phyloP scores from a whole-genome alignment of 1,140 invertebrate species.

The Spodoptera frugiperda region DNA sequence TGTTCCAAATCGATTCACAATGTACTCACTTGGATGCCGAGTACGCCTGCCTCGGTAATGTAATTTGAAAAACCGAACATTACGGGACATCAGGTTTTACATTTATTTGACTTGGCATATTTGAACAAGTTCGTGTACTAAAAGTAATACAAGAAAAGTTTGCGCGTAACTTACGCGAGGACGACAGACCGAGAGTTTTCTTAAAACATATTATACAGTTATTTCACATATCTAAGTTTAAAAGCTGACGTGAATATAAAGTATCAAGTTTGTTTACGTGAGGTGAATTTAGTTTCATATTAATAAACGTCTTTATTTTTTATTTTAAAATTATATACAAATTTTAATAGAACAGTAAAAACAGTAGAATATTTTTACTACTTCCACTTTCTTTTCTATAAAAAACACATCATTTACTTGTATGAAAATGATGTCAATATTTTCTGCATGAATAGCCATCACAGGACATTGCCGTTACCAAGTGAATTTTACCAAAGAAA shows the following conservation, averaged over 20 bases:
- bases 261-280: slow-evolving; percentile 7
- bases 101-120: slow-evolving; percentile 36
- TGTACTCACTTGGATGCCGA: slow-evolving; percentile 45
- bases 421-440: slow-evolving; percentile 6
- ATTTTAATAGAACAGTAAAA: too few species aligned
- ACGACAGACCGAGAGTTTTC: slow-evolving; percentile 19
- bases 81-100: slow-evolving; percentile 32
- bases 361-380: too few species aligned
- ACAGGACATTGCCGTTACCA: neutral
- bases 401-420: neutral
- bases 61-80: slow-evolving; percentile 48
- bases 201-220: slow-evolving; percentile 34
- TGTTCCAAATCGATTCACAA: slow-evolving; percentile 56
- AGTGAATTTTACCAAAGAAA: slow-evolving; percentile 13
- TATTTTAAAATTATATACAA: too few species aligned
- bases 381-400: too few species aligned
- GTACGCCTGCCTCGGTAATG: slow-evolving; percentile 26
- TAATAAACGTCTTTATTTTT: neutral
- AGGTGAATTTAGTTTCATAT: neutral
- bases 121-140: slow-evolving; percentile 36
- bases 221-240: slow-evolving; percentile 1
- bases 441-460: slow-evolving; percentile 16
- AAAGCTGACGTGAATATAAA: slow-evolving; percentile 12
- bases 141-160: slow-evolving; percentile 43
- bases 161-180: slow-evolving; percentile 2